phyloP scores from a whole-genome alignment of 2,888 invertebrate species.

The Blastobasis lacticolella region DNA sequence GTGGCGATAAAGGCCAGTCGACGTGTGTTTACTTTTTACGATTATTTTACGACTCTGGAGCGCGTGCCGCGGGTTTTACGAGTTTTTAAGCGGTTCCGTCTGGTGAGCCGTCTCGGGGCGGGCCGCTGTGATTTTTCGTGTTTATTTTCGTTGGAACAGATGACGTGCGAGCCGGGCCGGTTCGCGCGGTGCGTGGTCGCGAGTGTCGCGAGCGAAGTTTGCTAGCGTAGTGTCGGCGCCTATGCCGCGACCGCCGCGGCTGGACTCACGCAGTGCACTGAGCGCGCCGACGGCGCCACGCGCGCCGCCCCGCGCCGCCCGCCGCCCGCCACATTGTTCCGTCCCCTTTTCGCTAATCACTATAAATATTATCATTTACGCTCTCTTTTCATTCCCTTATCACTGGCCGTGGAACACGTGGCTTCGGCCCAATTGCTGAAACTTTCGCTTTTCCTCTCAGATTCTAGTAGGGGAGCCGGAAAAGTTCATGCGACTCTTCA shows the following conservation, averaged over 20 bases:
- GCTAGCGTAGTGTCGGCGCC: conserved; percentile 44
- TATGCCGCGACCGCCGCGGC: conserved; percentile 71
- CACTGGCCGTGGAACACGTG: conserved; percentile 59
- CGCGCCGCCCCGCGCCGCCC: conserved; percentile 77
- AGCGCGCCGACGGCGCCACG: conserved; percentile 60
- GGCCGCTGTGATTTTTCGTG: conserved; percentile 24
- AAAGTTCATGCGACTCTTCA: too few relatives aligned
- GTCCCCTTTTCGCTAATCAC: conserved; percentile 74
- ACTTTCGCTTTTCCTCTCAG: neutral
- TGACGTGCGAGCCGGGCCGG: conserved; percentile 9
- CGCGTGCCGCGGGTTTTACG: conserved; percentile 71
- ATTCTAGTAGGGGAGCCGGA: too few relatives aligned
- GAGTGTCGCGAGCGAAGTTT: conserved; percentile 65
- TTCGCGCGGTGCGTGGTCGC: conserved; percentile 36
- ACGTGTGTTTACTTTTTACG: conserved; percentile 74
- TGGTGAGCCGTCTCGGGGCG: conserved; percentile 44
- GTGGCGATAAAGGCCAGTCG: conserved; percentile 69
- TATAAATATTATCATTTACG: conserved; percentile 71
- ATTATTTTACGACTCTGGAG: conserved; percentile 70
- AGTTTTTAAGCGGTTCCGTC: conserved; percentile 62
- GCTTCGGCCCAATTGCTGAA: conserved; percentile 8
- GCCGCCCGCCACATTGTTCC: conserved; percentile 60
- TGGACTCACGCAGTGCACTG: conserved; percentile 81
- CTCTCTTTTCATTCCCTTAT: conserved; percentile 67
- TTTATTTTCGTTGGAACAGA: conserved; percentile 11